Percentiles rank a stretch among this genome's conserved stretches.
Conservation (phyloP, 1,140 invertebrate species). For the Formica selysi region DNA sequence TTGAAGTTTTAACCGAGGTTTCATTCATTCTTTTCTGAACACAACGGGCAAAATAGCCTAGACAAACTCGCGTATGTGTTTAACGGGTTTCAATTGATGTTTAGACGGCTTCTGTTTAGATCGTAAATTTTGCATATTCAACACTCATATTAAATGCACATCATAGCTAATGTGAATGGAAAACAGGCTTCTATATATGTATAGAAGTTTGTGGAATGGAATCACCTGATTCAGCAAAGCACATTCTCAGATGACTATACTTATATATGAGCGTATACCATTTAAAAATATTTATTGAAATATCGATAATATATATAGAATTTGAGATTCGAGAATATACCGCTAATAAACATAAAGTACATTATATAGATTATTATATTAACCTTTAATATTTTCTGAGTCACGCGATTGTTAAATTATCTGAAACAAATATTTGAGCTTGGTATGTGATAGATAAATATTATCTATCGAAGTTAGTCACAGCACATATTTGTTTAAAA, state of each 20-base stretch:
- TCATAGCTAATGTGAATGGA: not conserved
- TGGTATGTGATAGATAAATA: not conserved
- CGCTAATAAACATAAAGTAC: not conserved
- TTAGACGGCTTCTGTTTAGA: not conserved
- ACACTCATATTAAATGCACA: not conserved
- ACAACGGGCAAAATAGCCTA: too few relatives aligned
- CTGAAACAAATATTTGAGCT: conserved; percentile 25
- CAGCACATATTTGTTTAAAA: not conserved
- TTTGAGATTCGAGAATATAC: not conserved
- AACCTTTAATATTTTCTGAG: conserved; percentile 34
- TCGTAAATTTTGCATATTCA: not conserved
- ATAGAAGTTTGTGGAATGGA: not conserved
- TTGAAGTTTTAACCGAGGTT: not conserved
- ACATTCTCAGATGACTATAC: not conserved
- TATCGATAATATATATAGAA: not conserved
- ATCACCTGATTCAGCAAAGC: not conserved
- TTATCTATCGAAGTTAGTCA: not conserved
- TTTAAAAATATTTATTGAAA: not conserved
- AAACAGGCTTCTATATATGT: too few relatives aligned
- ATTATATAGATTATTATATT: not conserved
- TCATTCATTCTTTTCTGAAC: not conserved
- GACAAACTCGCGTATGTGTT: not conserved
- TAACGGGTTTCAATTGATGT: not conserved
- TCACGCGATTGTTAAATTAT: not conserved
- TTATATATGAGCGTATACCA: not conserved